Evolutionary conservation across 1,140 invertebrate genomes (phyloP), one percentile per base, ranked within the genome.

Genomic region (Bombus consobrinus): DNA sequence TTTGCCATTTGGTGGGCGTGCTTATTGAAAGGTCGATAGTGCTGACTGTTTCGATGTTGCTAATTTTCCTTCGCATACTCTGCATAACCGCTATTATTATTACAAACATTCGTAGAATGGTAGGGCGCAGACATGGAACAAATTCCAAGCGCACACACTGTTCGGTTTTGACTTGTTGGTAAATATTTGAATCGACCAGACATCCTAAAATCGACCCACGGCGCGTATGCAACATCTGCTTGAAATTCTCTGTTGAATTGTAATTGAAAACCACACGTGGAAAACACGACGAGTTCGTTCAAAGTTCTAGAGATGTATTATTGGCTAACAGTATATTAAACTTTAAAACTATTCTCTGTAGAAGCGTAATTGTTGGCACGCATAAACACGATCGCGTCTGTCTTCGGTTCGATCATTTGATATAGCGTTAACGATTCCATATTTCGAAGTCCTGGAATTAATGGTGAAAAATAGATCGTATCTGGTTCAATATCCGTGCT

Each of bases 391-490:
- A 22, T 22, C 47, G 18, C 18, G 18, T 59, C 10, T 28, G 57
- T 28, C 9, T 25, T 53, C 18, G 15, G 43, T 28, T 32, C 37
- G 32, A 62, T 25, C 25, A 2, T 22, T 25, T 13, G 3, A 32
- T 32, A 53, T 22, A 53, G 9, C 22, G 3, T n/a, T 4, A 4
- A 32, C 13, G 28, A 34, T 13, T 22, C 4, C 39, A 78, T 28
- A 6, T 8, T 25, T 66, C 28, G 39, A 12, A 12, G 59, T 76
- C 1, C 3, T 22, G 3, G 57, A 18, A 2, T 22, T 53, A 53
- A 53, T 53, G 3, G 6, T 73, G 77, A 88, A 88, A 85, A 89
- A 89, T 88, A 47, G 77, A 73, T 88, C 1, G 13, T 10, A 2
- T 34, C 1, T 34, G 72, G 72, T 53, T 28, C 62, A 73, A 88